phyloP scores from a whole-genome alignment of 2,797 vertebrate species.

The Argyrosomus regius region DNA sequence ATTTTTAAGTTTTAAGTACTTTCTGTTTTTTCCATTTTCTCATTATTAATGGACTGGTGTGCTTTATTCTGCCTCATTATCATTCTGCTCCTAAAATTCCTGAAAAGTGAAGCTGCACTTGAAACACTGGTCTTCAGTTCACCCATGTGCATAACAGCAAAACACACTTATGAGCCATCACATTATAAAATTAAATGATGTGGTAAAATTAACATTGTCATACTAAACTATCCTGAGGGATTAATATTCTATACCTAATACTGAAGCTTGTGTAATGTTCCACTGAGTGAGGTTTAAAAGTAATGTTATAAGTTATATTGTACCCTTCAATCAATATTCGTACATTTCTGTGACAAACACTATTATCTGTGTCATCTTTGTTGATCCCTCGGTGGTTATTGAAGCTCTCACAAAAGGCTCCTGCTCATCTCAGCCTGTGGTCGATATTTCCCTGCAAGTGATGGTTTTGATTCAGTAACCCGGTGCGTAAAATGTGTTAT shows the following conservation, averaged over 20 bases:
- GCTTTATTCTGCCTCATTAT: slow-evolving; percentile 22
- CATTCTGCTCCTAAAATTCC: not conserved
- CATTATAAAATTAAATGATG: not conserved
- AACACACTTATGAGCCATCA: not conserved
- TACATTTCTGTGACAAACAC: slow-evolving; percentile 40
- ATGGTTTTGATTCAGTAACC: slow-evolving; percentile 34
- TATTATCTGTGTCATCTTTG: slow-evolving; percentile 37
- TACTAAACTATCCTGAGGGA: not conserved
- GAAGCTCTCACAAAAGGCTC: slow-evolving; percentile 26
- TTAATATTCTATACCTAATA: not conserved
- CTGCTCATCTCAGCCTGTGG: slow-evolving; percentile 21
- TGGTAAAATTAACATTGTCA: slow-evolving; percentile 7
- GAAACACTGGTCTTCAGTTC: not conserved
- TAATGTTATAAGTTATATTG: not conserved
- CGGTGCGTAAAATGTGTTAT: slow-evolving; percentile 21
- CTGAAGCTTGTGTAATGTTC: not conserved
- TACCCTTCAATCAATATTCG: slow-evolving; percentile 15
- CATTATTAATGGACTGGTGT: not conserved
- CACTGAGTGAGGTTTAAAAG: slow-evolving; percentile 1
- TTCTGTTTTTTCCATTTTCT: slow-evolving; percentile 5
- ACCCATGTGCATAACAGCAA: not conserved
- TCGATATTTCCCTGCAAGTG: slow-evolving; percentile 25
- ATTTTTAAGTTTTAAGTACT: slow-evolving; percentile 1
- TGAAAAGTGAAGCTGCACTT: not conserved
- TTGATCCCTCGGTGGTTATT: slow-evolving; percentile 26